Evolutionary conservation across 2,888 invertebrate genomes (phyloP).

Genomic region (Leistus spinibarbis): DNA sequence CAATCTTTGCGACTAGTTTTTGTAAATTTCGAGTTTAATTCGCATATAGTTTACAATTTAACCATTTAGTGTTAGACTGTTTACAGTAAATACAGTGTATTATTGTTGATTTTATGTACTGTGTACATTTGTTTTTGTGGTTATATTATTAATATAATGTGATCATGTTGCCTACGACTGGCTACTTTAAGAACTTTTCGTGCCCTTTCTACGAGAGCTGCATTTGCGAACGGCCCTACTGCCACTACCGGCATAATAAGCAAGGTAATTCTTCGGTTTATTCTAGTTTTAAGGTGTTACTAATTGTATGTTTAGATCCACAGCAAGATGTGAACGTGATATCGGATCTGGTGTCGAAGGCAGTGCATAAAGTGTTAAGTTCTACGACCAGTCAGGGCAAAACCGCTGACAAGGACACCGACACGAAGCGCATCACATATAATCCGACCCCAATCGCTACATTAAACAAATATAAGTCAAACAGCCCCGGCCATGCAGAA

Average conservation of each 20-base stretch:
- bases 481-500: background rate
- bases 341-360: constrained; percentile 31
- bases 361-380: constrained; percentile 33
- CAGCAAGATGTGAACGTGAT: constrained; percentile 24
- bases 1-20: too few relatives aligned
- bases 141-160: too few relatives aligned
- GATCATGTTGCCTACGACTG: constrained; percentile 37
- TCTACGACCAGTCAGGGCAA: constrained; percentile 3
- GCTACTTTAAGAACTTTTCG: constrained; percentile 27
- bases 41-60: too few relatives aligned
- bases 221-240: constrained; percentile 37
- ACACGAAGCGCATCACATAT: constrained; percentile 21
- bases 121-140: too few relatives aligned
- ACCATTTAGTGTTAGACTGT: too few relatives aligned
- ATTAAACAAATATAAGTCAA: constrained; percentile 30
- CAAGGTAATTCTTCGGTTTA: constrained; percentile 17
- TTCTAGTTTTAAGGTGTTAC: background rate
- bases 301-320: constrained; percentile 6
- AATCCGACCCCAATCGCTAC: constrained; percentile 34
- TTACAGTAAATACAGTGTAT: too few relatives aligned
- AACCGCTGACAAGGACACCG: background rate
- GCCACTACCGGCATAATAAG: constrained; percentile 32
- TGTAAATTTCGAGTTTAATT: too few relatives aligned
- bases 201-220: constrained; percentile 36
- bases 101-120: too few relatives aligned